Percentiles rank a stretch among this genome's conserved stretches.
These are phyloP conservation scores for Lottia scabra DNA, from an alignment of 2,888 invertebrate genomes.

Conservation along the genomic window DNA sequence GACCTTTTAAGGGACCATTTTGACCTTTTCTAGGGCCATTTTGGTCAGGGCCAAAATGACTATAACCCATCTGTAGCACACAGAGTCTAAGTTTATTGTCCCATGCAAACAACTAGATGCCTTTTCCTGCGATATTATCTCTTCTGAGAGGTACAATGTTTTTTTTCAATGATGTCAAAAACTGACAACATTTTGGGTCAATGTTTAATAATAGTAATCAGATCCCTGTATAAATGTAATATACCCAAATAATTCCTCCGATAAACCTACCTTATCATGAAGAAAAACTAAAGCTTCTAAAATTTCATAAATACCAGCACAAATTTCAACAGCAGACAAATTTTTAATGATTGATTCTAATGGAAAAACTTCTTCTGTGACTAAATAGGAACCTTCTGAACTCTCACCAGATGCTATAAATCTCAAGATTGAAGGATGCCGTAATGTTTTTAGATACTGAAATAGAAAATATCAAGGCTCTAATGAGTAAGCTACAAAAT, in stretches of 20 bases:
- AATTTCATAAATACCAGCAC: slow-evolving; percentile 85
- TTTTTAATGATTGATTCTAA: slow-evolving; percentile 77
- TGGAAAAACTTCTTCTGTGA: slow-evolving; percentile 86
- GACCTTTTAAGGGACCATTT: too few relatives aligned
- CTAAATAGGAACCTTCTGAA: slow-evolving; percentile 79
- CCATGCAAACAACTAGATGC: too few relatives aligned
- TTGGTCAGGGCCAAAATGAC: too few relatives aligned
- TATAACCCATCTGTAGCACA: too few relatives aligned
- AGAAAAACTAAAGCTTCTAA: slow-evolving; percentile 85
- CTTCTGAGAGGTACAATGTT: too few relatives aligned
- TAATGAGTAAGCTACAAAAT: too few relatives aligned
- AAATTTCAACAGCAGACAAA: slow-evolving; percentile 83
- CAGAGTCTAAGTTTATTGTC: too few relatives aligned
- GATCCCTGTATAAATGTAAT: neutral
- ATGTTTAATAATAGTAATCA: too few relatives aligned
- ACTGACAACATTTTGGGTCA: too few relatives aligned
- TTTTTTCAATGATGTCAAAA: too few relatives aligned
- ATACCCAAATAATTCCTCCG: neutral
- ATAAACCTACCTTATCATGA: slow-evolving; percentile 77
- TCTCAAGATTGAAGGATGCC: slow-evolving; percentile 87
- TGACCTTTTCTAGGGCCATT: too few relatives aligned
- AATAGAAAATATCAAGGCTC: slow-evolving; percentile 56
- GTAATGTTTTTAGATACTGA: slow-evolving; percentile 86
- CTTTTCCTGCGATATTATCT: too few relatives aligned
- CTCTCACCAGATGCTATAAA: slow-evolving; percentile 86